Base-by-base conservation (phyloP, 2,888 invertebrate genomes). In the Neoitamus cyanurus region DNA sequence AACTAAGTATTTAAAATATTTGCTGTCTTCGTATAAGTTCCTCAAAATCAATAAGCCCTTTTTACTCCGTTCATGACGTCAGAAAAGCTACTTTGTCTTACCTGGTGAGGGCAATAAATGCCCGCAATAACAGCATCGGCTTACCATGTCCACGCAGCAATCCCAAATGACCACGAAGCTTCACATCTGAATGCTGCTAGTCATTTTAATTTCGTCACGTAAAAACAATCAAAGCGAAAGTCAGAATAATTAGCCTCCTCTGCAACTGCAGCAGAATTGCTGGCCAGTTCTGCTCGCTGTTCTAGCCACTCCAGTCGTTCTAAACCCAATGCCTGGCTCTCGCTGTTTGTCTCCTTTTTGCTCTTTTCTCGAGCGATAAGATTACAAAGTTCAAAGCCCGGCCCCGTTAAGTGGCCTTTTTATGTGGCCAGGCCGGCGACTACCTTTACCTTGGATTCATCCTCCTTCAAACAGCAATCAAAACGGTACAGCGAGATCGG, bases 141-240 rank as follows among this genome's bases (percentile, higher is more conserved):
- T n/a, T 11, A 20, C 31, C 36, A 73, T 9, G 36, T 34, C 36
- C 34, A n/a, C 73, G 31, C 13, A 34, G 30, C 46, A 46, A 77
- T n/a, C 46, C 11, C 9, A 78, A 58, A 58, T 15, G 48, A 34
- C n/a, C 69, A 69, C 30, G 82, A 82, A 9, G n/a, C 25, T 69
- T 20, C 36, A 82, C 42, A 36, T 82, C 28, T 25, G 37, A 69
- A 68, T 68, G 82, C 36, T 37, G 69, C 25, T 68, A 69, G 37
- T 82, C 82, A 82, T 82, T 82, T 82, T 69, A 69, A 68, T 69
- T 82, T 69, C 82, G 82, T 82, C 82, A 82, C 82, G 82, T 82
- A 82, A 37, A 69, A 69, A 69, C 82, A 82, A 82, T 82, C 82
- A 82, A 82, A 82, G 69, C 69, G 58, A 58, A 80, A 80, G 80